These are phyloP conservation scores for Halocaridina rubra DNA, from an alignment of 2,888 invertebrate species.

Conservation along the genomic window DNA sequence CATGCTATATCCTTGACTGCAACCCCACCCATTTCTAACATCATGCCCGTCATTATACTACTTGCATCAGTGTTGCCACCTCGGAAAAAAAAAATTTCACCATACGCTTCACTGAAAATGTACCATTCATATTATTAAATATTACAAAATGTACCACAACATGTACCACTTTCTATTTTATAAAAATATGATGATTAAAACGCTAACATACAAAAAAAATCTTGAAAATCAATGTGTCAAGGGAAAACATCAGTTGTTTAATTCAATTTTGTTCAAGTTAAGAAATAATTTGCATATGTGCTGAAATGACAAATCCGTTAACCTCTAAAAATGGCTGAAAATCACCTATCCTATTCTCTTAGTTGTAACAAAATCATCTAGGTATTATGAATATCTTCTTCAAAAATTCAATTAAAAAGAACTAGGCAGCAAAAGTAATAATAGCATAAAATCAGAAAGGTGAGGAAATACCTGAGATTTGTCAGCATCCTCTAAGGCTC, in stretches of 20 bases:
- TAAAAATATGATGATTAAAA: too few relatives aligned
- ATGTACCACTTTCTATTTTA: too few relatives aligned
- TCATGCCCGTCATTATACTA: too few relatives aligned
- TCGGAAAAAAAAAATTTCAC: too few relatives aligned
- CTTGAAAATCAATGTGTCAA: not conserved
- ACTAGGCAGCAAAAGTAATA: not conserved
- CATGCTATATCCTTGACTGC: too few relatives aligned
- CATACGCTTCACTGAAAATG: too few relatives aligned
- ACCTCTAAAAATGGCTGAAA: not conserved
- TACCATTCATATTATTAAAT: too few relatives aligned
- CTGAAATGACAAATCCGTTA: not conserved
- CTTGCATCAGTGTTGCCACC: too few relatives aligned
- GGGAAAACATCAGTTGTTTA: not conserved
- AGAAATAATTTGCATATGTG: not conserved
- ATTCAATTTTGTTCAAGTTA: not conserved
- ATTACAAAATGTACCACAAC: too few relatives aligned
- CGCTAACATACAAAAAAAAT: too few relatives aligned
- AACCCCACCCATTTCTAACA: too few relatives aligned
- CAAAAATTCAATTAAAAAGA: not conserved
- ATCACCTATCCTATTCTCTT: not conserved
- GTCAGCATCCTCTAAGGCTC: conserved; percentile 14
- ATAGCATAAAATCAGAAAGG: not conserved
- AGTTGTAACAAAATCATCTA: conserved; percentile 1
- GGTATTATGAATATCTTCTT: not conserved
- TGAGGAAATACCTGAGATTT: too few relatives aligned